Base-by-base conservation (phyloP, 2,888 invertebrate genomes). In the Tipula lateralis region DNA sequence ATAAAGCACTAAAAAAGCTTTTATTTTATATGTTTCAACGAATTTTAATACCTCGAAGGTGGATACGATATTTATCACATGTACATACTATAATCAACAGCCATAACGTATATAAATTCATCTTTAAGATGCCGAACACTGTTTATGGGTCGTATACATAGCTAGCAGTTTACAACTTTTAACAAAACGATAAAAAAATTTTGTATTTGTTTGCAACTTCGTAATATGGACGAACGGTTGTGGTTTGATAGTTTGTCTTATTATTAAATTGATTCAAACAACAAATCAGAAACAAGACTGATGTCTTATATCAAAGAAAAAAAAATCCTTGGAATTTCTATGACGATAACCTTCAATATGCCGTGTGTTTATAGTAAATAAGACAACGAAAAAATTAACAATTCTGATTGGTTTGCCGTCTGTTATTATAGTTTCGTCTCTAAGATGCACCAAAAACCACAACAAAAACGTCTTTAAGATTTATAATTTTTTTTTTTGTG, bases 241-340 rank as follows among this genome's bases (percentile, higher is more conserved):
- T 36, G 5, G 9, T 36, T 36, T 36, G 36, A 36, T n/a, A n/a
- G 32, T 44, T 44, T 44, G n/a, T 2, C 16, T 44, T 44, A n/a
- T n/a, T n/a, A n/a, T 66, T 66, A 66, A 66, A 66, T 66, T 66
- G 24, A 66, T 12, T 9, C 24, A 66, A 66, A 24, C 66, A 66
- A 7, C 66, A 66, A 66, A 66, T 66, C 66, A 66, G 66, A 66
- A 66, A 66, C 24, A 19, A 66, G 66, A 66, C 24, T 66, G 66
- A 66, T 66, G 24, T 66, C 24, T 66, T 66, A 24, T 24, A 66
- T 66, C 66, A 66, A 66, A 50, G 19, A 50, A 66, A 24, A 66
- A 66, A 66, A 66, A 66, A 66, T 66, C 66, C 66, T 66, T 66
- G 66, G 66, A 66, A 66, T 66, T 66, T 66, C 66, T 66, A 66